Conservation (phyloP, 1,140 invertebrate species). For the Rhagoletis pomonella region DNA sequence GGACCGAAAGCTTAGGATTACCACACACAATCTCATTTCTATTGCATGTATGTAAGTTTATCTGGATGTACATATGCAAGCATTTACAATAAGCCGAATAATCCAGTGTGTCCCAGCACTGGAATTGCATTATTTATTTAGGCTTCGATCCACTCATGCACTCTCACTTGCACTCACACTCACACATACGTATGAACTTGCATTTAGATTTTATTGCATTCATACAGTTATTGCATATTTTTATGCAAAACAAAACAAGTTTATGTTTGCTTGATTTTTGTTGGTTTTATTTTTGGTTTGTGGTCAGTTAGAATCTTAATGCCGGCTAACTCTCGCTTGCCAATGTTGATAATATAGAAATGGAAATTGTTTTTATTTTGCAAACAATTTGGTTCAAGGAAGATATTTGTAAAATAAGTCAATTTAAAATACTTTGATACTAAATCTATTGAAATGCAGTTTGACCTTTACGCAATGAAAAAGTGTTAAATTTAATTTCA, state of each 20-base stretch:
- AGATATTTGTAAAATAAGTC: too few relatives aligned
- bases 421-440: too few relatives aligned
- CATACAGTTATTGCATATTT: conserved; percentile 39
- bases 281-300: background rate
- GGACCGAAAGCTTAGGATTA: background rate
- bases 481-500: too few relatives aligned
- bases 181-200: background rate
- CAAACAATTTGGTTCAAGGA: too few relatives aligned
- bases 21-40: background rate
- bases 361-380: too few relatives aligned
- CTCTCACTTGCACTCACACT: background rate
- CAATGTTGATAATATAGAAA: too few relatives aligned
- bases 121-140: conserved; percentile 40
- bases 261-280: background rate
- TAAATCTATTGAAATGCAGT: too few relatives aligned
- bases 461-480: too few relatives aligned
- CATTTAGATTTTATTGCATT: conserved; percentile 30
- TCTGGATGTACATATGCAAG: background rate
- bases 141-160: background rate
- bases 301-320: background rate
- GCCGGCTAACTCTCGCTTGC: background rate
- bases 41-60: background rate
- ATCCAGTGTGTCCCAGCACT: background rate
- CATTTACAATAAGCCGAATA: background rate
- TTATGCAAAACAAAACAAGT: background rate